Base-by-base conservation (phyloP, 64 coral and sea anemone species). In the Stichodactyla mertensii region DNA sequence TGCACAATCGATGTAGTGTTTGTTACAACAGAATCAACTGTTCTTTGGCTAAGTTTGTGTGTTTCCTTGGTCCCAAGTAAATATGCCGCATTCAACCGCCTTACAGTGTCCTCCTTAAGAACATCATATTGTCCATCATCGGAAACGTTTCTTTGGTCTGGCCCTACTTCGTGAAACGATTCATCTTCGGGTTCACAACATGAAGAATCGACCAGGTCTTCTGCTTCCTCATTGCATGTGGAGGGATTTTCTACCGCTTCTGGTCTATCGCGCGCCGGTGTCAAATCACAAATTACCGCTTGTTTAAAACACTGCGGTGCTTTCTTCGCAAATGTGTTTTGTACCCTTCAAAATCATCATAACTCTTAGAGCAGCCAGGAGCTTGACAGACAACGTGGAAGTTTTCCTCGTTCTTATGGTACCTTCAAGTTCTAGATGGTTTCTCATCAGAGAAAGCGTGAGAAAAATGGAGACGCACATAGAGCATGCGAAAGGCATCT, bases 351-450 rank as follows among this genome's bases (percentile, higher is more conserved):
- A 23, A 88, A 20, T 79, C 56, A 22, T 55, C 71, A 61, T 80
- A 88, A 4, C 61, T 88, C 26, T 54, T 88, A 12, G 87, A 61
- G 79, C 87, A 88, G 23, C 87, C 87, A 81, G 54, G 53, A 59
- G 77, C 54, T 88, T 71, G 66, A 81, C 87, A 88, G 55, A 82
- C 66, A 11, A 64, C 57, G 57, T 88, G 87, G 78, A 88, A 88
- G 18, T 81, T 81, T 23, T 70, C 66, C 7, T 82, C 78, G 45
- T 60, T 59, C 12, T 52, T 22, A 82, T 88, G 87, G 14, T 56
- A 82, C 55, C 58, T 23, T 31, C 28, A 31, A 31, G 28, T 24
- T 71, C 57, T 6, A 88, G 19, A 77, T 82, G 87, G 58, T 61
- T 80, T 51, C 45, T n/a, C 57, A 88, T 45, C n/a, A 61, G 77